Conservation (phyloP, 1,140 invertebrate genomes). For the Lepidurus couesii region DNA sequence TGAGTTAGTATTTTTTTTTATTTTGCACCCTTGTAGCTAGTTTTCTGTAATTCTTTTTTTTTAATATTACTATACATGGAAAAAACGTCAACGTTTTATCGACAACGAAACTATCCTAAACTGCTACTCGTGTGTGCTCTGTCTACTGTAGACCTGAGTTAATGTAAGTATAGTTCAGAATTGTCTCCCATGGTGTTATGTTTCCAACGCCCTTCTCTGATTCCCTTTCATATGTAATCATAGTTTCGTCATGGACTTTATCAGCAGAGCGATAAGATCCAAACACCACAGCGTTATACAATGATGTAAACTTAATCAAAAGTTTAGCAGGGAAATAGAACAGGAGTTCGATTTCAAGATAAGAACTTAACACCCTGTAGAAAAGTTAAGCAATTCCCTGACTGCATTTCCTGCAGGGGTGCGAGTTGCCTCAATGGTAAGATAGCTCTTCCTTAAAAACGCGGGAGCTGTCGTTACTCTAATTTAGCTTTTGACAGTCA, state of each 20-base stretch:
- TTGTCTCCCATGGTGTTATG: slow-evolving; percentile 5
- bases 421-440: too few species aligned
- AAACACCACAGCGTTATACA: not conserved
- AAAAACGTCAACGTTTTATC: not conserved
- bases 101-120: not conserved
- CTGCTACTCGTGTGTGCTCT: not conserved
- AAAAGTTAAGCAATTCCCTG: too few species aligned
- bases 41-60: not conserved
- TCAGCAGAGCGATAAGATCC: not conserved
- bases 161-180: not conserved
- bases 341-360: not conserved
- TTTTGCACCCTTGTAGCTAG: not conserved
- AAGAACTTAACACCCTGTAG: not conserved
- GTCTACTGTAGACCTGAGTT: not conserved
- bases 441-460: too few species aligned
- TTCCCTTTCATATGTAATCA: not conserved
- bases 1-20: not conserved
- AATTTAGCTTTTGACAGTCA: too few species aligned
- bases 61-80: not conserved
- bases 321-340: not conserved
- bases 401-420: too few species aligned
- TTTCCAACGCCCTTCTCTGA: not conserved
- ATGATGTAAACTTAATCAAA: not conserved
- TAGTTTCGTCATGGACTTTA: not conserved
- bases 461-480: too few species aligned